Percentiles rank a stretch among this genome's conserved stretches.
phyloP scores from a whole-genome alignment of 2,888 invertebrate genomes.

The Stenurella melanura region DNA sequence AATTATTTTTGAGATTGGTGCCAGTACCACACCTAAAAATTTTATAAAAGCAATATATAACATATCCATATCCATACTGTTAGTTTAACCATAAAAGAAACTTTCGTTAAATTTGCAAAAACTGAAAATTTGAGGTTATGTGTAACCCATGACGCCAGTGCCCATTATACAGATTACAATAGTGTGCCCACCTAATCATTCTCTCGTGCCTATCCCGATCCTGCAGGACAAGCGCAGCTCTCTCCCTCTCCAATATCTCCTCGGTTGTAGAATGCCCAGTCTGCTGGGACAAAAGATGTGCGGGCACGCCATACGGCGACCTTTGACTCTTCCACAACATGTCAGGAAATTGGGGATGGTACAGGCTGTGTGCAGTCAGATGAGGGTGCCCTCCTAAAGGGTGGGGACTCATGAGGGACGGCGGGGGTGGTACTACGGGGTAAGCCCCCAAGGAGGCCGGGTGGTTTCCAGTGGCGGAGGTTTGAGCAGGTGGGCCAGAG shows the following conservation, averaged over 20 bases:
- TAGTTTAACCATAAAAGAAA: no score
- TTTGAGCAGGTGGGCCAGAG: slow-evolving; percentile 65
- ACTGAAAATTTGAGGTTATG: no score
- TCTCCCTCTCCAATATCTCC: slow-evolving; percentile 74
- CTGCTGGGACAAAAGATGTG: slow-evolving; percentile 52
- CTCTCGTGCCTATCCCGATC: slow-evolving; percentile 80
- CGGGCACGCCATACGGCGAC: slow-evolving; percentile 51
- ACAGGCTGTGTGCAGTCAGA: slow-evolving; percentile 61
- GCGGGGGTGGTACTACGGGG: slow-evolving; percentile 69
- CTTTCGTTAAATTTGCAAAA: no score
- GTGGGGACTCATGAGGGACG: slow-evolving; percentile 68
- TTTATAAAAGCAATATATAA: no score
- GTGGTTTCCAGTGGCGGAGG: slow-evolving; percentile 62
- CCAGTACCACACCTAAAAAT: no score
- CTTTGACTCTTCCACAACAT: slow-evolving; percentile 76
- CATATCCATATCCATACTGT: no score
- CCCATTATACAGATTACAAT: background rate
- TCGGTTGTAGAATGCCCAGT: slow-evolving; percentile 67
- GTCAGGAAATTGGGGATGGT: slow-evolving; percentile 71
- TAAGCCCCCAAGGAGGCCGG: slow-evolving; percentile 61
- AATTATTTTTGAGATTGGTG: no score
- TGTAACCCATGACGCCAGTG: no score
- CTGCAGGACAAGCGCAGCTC: slow-evolving; percentile 75
- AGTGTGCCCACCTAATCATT: slow-evolving; percentile 77
- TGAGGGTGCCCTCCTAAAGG: slow-evolving; percentile 66